Evolutionary conservation across 2,797 vertebrate species (phyloP), one percentile per base, ranked within the genome.

Genomic region (Sitta carolinensis): DNA sequence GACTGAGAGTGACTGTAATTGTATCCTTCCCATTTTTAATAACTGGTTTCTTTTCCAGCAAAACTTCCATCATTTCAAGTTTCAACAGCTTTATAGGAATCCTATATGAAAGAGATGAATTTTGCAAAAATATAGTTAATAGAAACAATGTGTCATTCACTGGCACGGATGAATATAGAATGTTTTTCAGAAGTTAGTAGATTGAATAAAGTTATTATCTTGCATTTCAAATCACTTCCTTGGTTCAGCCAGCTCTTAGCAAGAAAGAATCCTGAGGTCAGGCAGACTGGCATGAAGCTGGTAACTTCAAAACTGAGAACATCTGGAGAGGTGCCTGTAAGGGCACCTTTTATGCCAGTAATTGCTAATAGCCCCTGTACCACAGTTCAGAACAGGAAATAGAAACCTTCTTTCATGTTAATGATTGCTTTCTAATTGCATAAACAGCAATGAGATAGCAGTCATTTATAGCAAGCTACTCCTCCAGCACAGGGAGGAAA

Each of bases 201-300:
- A 81, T 75, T 89, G 84, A 91, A 85, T 93, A 58, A 90, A 93
- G 59, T 94, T 96, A 90, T 83, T 94, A 85, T 78, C 69, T 87
- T 90, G 64, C 57, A 32, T 93, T 72, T 62, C 62, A 87, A 89
- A 95, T 91, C 45, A 25, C 36, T 92, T 92, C 58, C 68, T 93
- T 73, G 63, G 66, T 92, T 92, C 90, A 73, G 51, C 54, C 83
- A 91, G 47, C 68, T 93, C 64, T 87, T 54, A 54, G 84, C 27
- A 77, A 80, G 48, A 78, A 54, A 74, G 88, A 79, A 80, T 51
- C 34, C 57, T 51, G 58, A 57, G 89, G 84, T 95, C 74, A 89
- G n/a, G 29, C 73, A 68, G 78, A 67, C 36, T 88, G 68, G 40
- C 52, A 50, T 55, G 64, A 64, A 90, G 73, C 58, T 89, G 67